These are phyloP conservation scores for Caenorhabditis sinica DNA, from an alignment of 2,888 invertebrate species.

Conservation along the genomic window DNA sequence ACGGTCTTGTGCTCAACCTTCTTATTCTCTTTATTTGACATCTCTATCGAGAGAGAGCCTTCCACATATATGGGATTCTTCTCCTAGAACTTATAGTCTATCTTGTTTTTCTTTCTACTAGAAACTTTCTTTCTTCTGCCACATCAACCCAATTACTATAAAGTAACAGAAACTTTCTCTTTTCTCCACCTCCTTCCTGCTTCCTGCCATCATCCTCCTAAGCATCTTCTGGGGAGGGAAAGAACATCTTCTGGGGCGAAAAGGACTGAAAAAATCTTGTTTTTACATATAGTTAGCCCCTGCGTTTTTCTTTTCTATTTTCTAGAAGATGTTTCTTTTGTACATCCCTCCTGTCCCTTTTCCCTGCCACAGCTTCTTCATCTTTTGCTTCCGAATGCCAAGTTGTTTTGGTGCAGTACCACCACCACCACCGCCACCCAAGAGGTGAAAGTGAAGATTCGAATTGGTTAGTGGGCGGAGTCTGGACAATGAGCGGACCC, in stretches of 20 bases:
- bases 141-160: constrained; percentile 64
- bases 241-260: no score
- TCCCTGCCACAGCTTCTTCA: constrained; percentile 17
- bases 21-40: constrained; percentile 64
- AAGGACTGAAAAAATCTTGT: constrained; percentile 53
- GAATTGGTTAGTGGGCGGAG: constrained; percentile 34
- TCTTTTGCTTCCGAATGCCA: constrained; percentile 17
- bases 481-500: background rate
- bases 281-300: constrained; percentile 29
- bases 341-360: constrained; percentile 28
- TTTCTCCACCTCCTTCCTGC: background rate
- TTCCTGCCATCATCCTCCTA: constrained; percentile 12
- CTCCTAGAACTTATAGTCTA: background rate
- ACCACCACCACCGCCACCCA: constrained; percentile 9
- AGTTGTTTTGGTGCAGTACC: constrained; percentile 58
- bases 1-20: constrained; percentile 50
- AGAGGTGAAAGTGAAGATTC: constrained; percentile 58
- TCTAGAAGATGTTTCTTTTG: constrained; percentile 58
- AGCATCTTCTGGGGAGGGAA: background rate
- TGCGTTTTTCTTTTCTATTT: constrained; percentile 7
- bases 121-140: constrained; percentile 45
- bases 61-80: constrained; percentile 26
- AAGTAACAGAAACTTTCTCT: constrained; percentile 62
- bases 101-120: constrained; percentile 13
- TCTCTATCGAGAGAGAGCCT: constrained; percentile 45